Evolutionary conservation across 30 jellyfish, hydroid and myxozoan genomes (phyloP).

Genomic region (Morbakka virulenta): DNA sequence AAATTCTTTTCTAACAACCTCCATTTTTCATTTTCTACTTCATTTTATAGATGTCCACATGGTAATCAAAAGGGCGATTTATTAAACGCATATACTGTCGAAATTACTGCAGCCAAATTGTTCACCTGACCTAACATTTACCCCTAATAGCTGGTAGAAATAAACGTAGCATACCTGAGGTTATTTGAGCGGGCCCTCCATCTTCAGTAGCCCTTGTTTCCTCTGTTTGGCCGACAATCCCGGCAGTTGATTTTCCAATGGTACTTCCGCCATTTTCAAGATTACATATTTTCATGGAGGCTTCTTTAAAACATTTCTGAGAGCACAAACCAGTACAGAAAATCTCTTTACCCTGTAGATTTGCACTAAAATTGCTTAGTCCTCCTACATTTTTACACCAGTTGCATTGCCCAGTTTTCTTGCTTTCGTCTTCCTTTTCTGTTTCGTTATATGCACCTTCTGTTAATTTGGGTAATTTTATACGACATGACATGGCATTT

Average conservation of each 20-base stretch:
- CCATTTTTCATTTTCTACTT: too few relatives aligned
- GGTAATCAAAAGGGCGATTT: too few relatives aligned
- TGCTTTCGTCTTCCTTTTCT: neutral
- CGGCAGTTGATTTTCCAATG: neutral
- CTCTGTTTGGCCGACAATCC: constrained; percentile 12
- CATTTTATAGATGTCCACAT: too few relatives aligned
- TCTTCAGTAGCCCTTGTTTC: too few relatives aligned
- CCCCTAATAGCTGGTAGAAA: too few relatives aligned
- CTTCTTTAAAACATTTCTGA: constrained; percentile 71
- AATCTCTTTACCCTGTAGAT: constrained; percentile 65
- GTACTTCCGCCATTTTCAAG: constrained; percentile 67
- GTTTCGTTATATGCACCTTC: neutral
- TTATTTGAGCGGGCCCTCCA: too few relatives aligned
- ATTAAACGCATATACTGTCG: too few relatives aligned
- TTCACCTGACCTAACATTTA: too few relatives aligned
- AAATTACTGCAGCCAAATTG: too few relatives aligned
- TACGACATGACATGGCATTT: neutral
- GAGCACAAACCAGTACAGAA: constrained; percentile 89
- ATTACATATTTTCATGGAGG: constrained; percentile 58
- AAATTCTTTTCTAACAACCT: too few relatives aligned
- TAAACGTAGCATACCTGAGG: too few relatives aligned
- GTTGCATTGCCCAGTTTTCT: constrained; percentile 59
- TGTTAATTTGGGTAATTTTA: neutral
- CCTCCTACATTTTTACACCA: constrained; percentile 59
- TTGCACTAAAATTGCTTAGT: constrained; percentile 60